A percentile compares a stretch with the other conserved stretches of the same genome.
phyloP scores from a whole-genome alignment of 2,888 invertebrate species.

The Pyrrhia umbra region DNA sequence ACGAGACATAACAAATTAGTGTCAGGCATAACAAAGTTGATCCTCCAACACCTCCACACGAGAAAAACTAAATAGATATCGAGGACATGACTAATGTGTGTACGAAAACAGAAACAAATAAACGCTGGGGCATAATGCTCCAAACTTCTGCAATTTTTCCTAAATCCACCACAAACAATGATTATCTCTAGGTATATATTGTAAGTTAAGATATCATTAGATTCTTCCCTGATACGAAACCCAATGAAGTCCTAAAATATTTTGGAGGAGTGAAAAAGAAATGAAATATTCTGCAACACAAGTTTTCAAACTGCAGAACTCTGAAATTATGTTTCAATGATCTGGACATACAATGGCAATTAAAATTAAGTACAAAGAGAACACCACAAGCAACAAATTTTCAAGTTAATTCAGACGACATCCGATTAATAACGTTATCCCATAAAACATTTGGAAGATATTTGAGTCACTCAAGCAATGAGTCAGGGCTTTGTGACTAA shows the following conservation, averaged over 20 bases:
- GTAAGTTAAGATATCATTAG: too few relatives aligned
- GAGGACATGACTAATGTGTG: not conserved
- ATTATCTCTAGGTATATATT: too few relatives aligned
- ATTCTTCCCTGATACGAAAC: too few relatives aligned
- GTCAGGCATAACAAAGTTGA: conserved; percentile 21
- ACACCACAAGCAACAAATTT: not conserved
- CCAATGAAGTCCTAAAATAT: too few relatives aligned
- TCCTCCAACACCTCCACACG: conserved; percentile 1
- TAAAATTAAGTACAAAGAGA: not conserved
- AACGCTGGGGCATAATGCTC: not conserved
- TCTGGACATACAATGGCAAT: not conserved
- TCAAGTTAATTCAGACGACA: conserved; percentile 26
- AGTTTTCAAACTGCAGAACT: too few relatives aligned
- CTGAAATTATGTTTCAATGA: not conserved
- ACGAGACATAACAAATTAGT: conserved; percentile 16
- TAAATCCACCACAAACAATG: too few relatives aligned
- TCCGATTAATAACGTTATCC: conserved; percentile 45
- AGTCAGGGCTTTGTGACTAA: conserved; percentile 54
- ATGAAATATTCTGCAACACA: not conserved
- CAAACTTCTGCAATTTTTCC: not conserved
- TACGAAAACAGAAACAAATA: not conserved
- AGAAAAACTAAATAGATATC: not conserved
- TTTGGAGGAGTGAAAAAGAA: not conserved
- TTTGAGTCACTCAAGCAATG: conserved; percentile 51
- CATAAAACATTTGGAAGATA: conserved; percentile 42